A percentile compares a stretch with the other conserved stretches of the same genome.
These are phyloP conservation scores for Manis crassicaudata DNA, from an alignment of 2,797 vertebrate genomes.

Conservation along the genomic window DNA sequence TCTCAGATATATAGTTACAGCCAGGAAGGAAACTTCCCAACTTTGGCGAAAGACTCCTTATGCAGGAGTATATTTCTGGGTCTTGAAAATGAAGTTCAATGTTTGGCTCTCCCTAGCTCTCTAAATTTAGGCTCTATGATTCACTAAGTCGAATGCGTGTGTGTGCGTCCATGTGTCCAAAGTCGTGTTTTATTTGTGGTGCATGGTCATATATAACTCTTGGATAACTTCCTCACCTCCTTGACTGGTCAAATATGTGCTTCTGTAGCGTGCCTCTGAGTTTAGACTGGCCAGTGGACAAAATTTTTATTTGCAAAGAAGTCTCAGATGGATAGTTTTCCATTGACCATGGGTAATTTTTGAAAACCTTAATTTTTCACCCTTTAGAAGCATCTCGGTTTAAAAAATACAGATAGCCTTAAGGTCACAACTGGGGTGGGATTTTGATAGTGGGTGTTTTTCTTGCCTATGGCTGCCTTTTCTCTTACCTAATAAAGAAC, in stretches of 20 bases:
- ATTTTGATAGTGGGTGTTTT: constrained; percentile 59
- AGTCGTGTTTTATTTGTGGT: background rate
- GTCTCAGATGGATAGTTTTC: constrained; percentile 25
- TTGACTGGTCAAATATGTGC: background rate
- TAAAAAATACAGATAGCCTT: constrained; percentile 51
- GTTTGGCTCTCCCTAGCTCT: constrained; percentile 21
- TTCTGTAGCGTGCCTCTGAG: background rate
- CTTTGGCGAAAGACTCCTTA: constrained; percentile 22
- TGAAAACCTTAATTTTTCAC: constrained; percentile 52
- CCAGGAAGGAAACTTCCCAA: background rate
- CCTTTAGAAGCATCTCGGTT: constrained; percentile 54
- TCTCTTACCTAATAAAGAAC: constrained; percentile 41
- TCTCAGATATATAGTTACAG: background rate
- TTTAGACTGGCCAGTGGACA: background rate
- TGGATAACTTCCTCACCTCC: background rate
- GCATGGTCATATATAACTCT: background rate
- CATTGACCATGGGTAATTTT: background rate
- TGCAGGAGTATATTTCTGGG: constrained; percentile 10
- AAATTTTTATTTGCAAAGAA: constrained; percentile 1
- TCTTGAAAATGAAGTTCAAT: constrained; percentile 43
- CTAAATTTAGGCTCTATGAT: constrained; percentile 59
- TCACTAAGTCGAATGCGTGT: background rate
- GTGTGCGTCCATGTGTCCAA: background rate
- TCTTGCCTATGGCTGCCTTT: constrained; percentile 62
- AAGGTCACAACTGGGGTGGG: constrained; percentile 62